phyloP scores from a whole-genome alignment of 2,888 invertebrate species.

The Rutpela maculata region DNA sequence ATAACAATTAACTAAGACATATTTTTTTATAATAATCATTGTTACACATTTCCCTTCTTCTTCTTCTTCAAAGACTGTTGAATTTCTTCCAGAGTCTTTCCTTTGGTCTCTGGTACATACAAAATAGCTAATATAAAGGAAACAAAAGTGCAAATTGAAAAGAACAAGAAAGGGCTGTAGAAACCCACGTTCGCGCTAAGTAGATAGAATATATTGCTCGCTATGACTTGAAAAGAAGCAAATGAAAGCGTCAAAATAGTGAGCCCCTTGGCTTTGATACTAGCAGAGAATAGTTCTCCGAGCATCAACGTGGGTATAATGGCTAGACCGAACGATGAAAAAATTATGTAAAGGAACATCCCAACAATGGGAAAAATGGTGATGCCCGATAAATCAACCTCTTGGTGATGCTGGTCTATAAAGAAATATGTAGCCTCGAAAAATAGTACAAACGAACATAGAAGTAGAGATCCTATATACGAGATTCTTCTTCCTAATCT shows the following conservation, averaged over 20 bases:
- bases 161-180: slow-evolving; percentile 64
- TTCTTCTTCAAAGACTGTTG: slow-evolving; percentile 39
- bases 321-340: slow-evolving; percentile 62
- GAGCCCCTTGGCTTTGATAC: slow-evolving; percentile 64
- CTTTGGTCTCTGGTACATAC: slow-evolving; percentile 44
- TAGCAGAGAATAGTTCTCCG: slow-evolving; percentile 67
- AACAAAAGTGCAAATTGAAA: slow-evolving; percentile 53
- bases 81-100: slow-evolving; percentile 49
- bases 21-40: neutral
- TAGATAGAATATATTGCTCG: slow-evolving; percentile 58
- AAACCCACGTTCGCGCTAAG: slow-evolving; percentile 62
- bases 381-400: slow-evolving; percentile 34
- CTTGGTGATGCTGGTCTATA: slow-evolving; percentile 44
- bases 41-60: neutral
- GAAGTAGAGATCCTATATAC: slow-evolving; percentile 47
- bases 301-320: slow-evolving; percentile 65
- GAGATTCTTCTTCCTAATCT: slow-evolving; percentile 47
- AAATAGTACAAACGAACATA: slow-evolving; percentile 42
- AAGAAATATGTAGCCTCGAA: slow-evolving; percentile 45
- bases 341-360: slow-evolving; percentile 62
- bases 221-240: slow-evolving; percentile 35
- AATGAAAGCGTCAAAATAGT: slow-evolving; percentile 61
- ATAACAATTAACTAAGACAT: neutral
- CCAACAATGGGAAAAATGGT: slow-evolving; percentile 58
- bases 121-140: slow-evolving; percentile 27